Conservation (phyloP, 2,797 vertebrate species). For the Neostethus bicornis region DNA sequence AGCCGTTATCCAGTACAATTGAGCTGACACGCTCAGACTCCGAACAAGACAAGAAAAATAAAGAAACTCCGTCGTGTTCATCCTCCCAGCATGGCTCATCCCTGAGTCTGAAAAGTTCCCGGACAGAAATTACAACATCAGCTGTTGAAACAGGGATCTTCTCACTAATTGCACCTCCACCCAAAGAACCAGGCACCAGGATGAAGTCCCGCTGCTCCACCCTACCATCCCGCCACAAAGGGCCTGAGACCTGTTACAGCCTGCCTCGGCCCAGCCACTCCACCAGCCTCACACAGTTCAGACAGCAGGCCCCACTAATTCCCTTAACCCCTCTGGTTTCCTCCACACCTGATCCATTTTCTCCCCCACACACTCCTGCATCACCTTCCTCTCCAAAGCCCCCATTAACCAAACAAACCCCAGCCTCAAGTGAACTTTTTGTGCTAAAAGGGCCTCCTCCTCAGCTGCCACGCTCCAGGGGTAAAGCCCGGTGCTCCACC, state of each 20-base stretch:
- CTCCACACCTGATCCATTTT: constrained; percentile 23
- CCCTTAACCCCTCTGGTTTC: constrained; percentile 48
- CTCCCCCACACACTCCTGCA: constrained; percentile 13
- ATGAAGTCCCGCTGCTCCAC: constrained; percentile 77
- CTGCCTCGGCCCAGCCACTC: constrained; percentile 75
- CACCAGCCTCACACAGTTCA: constrained; percentile 75
- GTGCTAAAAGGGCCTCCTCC: constrained; percentile 65
- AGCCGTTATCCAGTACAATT: constrained; percentile 19
- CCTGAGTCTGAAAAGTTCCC: constrained; percentile 53
- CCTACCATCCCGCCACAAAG: constrained; percentile 76
- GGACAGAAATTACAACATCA: constrained; percentile 25
- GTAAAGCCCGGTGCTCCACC: constrained; percentile 74
- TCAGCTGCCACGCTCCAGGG: constrained; percentile 59
- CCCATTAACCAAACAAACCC: constrained; percentile 30
- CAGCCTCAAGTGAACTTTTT: constrained; percentile 61
- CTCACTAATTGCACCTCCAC: constrained; percentile 68
- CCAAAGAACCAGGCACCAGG: constrained; percentile 57
- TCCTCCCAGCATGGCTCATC: constrained; percentile 51
- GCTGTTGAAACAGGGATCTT: constrained; percentile 41
- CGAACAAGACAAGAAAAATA: constrained; percentile 37
- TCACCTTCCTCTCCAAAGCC: constrained; percentile 34
- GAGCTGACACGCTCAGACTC: constrained; percentile 41
- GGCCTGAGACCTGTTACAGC: constrained; percentile 60
- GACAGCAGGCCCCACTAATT: constrained; percentile 42
- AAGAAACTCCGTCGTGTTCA: constrained; percentile 22